Evolutionary conservation across 2,888 invertebrate genomes (phyloP), one percentile per base, ranked within the genome.

Genomic region (Drosophila longiperda): DNA sequence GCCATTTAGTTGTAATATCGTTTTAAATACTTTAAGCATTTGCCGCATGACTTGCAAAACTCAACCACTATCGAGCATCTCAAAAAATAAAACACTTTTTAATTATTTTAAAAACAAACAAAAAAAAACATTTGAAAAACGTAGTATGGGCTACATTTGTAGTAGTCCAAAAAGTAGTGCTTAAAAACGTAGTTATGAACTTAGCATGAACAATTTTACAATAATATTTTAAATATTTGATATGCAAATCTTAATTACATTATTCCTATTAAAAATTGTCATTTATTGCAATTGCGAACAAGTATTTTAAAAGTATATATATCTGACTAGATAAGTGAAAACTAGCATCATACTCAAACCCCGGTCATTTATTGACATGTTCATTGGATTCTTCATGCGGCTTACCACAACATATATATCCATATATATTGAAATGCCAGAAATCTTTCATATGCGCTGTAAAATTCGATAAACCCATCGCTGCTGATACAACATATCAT

Each of bases 1-100:
- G 86, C 88, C 84, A 89, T 88, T 82, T 86, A 83, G 71, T 58
- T 67, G 32, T 78, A 75, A 71, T 72, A 68, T 83, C 79, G 73
- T 71, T 69, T 54, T 45, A 38, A 55, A 57, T 80, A 73, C 23
- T 73, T 78, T 83, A 82, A 86, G 80, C 82, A 80, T 80, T 76
- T 69, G 83, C 42, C 72, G 78, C 78, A 79, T 79, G 78, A 55
- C 59, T 59, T 29, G 49, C 59, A 55, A 59, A 66, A 36, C 62
- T 59, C 53, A 49, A 61, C 29, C 50, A 62, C 55, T 32, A 34
- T 42, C 36, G 50, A 72, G 68, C 81, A 74, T 77, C 63, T 72
- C 45, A 4, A 20, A 33, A 69, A 54, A 52, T 0, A 33, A 71
- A 60, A 66, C 48, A 60, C 50, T 38, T 40, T 32, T 23, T n/a